phyloP scores from a whole-genome alignment of 2,797 vertebrate species.

The Petrocephalus sullivani region DNA sequence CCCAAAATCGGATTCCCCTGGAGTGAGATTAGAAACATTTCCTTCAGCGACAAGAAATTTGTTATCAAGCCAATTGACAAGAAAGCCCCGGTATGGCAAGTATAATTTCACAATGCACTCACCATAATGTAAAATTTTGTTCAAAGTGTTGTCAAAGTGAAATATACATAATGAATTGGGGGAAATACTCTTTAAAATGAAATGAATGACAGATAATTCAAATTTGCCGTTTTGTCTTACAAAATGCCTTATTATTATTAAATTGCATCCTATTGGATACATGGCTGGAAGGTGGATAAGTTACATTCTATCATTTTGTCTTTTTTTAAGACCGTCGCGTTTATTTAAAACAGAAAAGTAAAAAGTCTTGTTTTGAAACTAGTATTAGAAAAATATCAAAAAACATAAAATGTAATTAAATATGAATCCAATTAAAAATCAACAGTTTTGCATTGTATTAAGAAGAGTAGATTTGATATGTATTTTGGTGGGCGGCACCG shows the following conservation, averaged over 20 bases:
- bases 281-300: neutral
- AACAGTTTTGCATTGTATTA: neutral
- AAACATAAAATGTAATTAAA: neutral
- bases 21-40: constrained; percentile 97
- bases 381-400: neutral
- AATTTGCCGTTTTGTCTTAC: neutral
- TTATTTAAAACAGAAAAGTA: neutral
- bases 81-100: constrained; percentile 81
- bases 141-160: neutral
- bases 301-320: neutral
- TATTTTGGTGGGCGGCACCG: neutral
- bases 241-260: neutral
- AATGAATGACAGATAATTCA: neutral
- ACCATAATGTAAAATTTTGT: neutral
- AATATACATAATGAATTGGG: neutral
- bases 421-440: neutral
- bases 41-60: constrained; percentile 98
- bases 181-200: neutral
- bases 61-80: constrained; percentile 97
- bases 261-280: neutral
- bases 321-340: neutral
- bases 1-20: constrained; percentile 98
- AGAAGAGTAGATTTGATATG: neutral
- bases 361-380: neutral
- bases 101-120: neutral